These are phyloP conservation scores for Xiphorhynchus erythropygius DNA, from an alignment of 2,797 vertebrate species.

Conservation along the genomic window DNA sequence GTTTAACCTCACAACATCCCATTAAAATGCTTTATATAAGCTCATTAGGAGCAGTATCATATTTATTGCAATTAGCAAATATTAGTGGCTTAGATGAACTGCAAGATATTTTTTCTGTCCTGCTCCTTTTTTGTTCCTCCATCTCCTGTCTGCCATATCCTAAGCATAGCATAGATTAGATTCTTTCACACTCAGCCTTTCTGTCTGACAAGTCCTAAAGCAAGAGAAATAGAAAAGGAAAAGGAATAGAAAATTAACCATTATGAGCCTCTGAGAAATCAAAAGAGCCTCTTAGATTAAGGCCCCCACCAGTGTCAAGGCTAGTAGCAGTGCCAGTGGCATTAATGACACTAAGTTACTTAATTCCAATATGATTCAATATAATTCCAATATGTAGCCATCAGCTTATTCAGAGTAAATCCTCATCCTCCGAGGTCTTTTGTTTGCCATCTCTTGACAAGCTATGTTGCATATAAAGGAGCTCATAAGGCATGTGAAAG, in stretches of 20 bases:
- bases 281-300: constrained; percentile 34
- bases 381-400: constrained; percentile 24
- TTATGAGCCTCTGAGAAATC: constrained; percentile 4
- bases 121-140: not conserved
- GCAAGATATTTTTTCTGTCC: not conserved
- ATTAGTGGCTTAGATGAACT: not conserved
- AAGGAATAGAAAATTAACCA: constrained; percentile 21
- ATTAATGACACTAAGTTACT: constrained; percentile 47
- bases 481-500: not conserved
- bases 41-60: constrained; percentile 31
- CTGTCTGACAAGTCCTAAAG: not conserved
- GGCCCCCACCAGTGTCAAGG: not conserved
- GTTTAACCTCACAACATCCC: not conserved
- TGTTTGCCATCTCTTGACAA: constrained; percentile 21
- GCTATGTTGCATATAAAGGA: not conserved
- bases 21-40: constrained; percentile 33
- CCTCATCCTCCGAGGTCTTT: constrained; percentile 28
- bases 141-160: not conserved
- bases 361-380: constrained; percentile 54
- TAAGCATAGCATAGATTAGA: not conserved
- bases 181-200: constrained; percentile 8
- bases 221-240: not conserved
- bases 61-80: constrained; percentile 54
- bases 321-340: not conserved
- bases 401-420: constrained; percentile 36